Conservation (phyloP, 2,113 vertebrate genomes). For the Procavia capensis region DNA sequence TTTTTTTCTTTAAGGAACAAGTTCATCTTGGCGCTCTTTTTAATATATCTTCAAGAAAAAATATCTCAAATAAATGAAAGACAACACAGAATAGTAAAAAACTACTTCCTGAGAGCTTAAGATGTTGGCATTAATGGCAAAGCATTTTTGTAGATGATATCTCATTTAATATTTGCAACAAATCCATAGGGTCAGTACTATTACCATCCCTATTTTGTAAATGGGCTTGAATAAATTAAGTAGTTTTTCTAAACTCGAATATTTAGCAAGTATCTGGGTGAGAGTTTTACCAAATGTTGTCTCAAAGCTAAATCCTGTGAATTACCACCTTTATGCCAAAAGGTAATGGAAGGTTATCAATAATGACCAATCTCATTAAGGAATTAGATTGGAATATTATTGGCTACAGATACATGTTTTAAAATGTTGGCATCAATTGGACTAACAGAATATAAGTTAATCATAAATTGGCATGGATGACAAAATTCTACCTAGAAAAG, state of each 20-base stretch:
- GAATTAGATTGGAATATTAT: neutral
- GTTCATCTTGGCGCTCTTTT: neutral
- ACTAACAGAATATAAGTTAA: neutral
- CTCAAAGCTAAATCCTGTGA: neutral
- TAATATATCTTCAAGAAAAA: slow-evolving; percentile 18
- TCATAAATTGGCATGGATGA: neutral
- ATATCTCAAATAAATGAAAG: neutral
- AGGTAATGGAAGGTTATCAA: neutral
- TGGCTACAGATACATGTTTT: neutral
- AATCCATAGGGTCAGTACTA: neutral
- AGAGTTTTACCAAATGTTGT: neutral
- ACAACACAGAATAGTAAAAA: neutral
- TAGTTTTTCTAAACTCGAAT: neutral
- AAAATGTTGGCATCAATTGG: neutral
- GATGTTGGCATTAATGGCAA: neutral
- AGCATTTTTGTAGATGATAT: neutral
- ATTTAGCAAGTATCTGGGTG: neutral
- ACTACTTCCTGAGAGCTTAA: neutral
- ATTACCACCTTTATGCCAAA: neutral
- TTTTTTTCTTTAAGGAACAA: slow-evolving; percentile 23
- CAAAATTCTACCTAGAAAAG: neutral
- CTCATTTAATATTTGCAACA: slow-evolving; percentile 20
- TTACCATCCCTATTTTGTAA: neutral
- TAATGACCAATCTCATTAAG: neutral
- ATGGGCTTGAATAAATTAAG: neutral